phyloP scores from a whole-genome alignment of 2,888 invertebrate species.

The Eudemis profundana region DNA sequence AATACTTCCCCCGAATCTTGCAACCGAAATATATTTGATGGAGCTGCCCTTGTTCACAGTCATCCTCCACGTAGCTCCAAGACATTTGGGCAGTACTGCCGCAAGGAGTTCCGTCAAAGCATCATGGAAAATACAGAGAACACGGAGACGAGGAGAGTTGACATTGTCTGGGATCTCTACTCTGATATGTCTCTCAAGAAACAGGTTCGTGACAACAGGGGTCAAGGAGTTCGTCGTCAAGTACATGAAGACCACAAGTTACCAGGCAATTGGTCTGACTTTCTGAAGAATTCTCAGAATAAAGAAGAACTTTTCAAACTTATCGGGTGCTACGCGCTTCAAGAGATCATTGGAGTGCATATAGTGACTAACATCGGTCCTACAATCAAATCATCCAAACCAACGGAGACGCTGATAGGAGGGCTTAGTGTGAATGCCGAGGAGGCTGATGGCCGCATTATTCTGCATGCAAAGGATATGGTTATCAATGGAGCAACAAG shows the following conservation, averaged over 20 bases:
- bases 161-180: slow-evolving; percentile 36
- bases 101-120: slow-evolving; percentile 37
- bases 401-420: too few relatives aligned
- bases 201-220: slow-evolving; percentile 23
- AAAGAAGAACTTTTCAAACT: slow-evolving; percentile 10
- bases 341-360: too few relatives aligned
- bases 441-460: not conserved
- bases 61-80: slow-evolving; percentile 42
- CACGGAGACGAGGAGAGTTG: not conserved
- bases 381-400: not conserved
- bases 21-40: slow-evolving; percentile 37
- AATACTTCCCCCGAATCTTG: slow-evolving; percentile 32
- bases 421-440: too few relatives aligned
- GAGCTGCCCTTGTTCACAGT: slow-evolving; percentile 39
- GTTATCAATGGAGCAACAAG: not conserved
- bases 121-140: slow-evolving; percentile 7
- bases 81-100: slow-evolving; percentile 37
- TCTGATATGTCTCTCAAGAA: slow-evolving; percentile 16
- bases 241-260: slow-evolving; percentile 5
- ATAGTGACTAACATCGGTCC: too few relatives aligned
- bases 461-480: slow-evolving; percentile 7
- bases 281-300: slow-evolving; percentile 5
- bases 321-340: too few relatives aligned
- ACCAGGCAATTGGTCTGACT: too few relatives aligned
- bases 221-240: slow-evolving; percentile 21